Evolutionary conservation across 1,140 invertebrate genomes (phyloP), one percentile per base, ranked within the genome.

Genomic region (Hermetia illucens): DNA sequence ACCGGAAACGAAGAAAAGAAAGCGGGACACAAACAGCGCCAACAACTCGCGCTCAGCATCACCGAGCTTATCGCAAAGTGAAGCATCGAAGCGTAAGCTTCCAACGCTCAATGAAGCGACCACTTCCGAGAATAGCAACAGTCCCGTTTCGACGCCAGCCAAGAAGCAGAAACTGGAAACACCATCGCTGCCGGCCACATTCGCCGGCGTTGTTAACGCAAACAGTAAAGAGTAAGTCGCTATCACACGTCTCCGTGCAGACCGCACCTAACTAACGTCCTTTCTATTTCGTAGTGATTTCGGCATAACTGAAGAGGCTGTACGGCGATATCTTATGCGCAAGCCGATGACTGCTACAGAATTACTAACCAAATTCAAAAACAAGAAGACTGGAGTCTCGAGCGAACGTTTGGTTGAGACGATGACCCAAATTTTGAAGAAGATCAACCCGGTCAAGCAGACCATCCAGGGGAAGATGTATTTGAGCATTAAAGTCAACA

Each of bases 291-390:
- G 40, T 41, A 88, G 80, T 53, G 79, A 85, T 50, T 88, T 85
- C 48, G 88, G 88, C 16, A 88, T 94, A 13, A 89, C 85, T 3
- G 92, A 97, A 62, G 92, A 96, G 48, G 82, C 88, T 2, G 89
- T 98, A 4, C 68, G 89, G 15, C 71, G 91, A 13, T 98, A 97
- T 61, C 65, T 98, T 13, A 83, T 85, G 50, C 71, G 93, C 1
- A 96, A 96, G 55, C 92, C 92, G 2, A 93, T 96, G 81, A 96
- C 92, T 1, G 85, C 91, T 0, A 94, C 87, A 1, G 91, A 96
- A 56, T 61, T 97, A 12, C 58, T 96, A 5, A 85, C 91, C 30
- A 96, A 96, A 64, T 94, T 96, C 63, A 93, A 91, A 58, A 85
- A 83, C 16, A 93, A 93, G 57, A 89, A 91, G 49, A 86, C 84